phyloP scores from a whole-genome alignment of 2,113 vertebrate species.

The Crotalus viridis region DNA sequence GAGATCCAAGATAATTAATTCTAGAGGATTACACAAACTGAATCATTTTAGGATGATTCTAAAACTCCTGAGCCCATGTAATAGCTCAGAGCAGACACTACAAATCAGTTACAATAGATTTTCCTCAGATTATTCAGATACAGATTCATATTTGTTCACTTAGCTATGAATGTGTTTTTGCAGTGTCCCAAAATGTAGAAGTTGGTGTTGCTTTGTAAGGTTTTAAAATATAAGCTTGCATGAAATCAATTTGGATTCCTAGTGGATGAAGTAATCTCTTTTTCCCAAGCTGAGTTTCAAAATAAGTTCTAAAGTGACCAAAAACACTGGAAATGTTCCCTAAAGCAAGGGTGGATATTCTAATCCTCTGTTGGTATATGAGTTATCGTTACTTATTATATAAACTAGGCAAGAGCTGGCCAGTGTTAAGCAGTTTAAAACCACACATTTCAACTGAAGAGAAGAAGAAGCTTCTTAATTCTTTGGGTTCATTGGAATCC shows the following conservation, averaged over 20 bases:
- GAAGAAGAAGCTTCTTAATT: not conserved
- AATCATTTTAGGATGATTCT: not conserved
- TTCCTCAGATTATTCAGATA: not conserved
- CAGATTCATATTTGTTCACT: not conserved
- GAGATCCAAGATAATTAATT: not conserved
- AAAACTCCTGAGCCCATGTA: not conserved
- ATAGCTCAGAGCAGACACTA: not conserved
- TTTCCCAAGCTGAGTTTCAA: slow-evolving; percentile 7
- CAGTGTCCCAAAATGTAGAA: not conserved
- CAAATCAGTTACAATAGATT: not conserved
- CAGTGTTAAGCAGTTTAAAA: not conserved
- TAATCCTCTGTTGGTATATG: not conserved
- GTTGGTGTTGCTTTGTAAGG: not conserved
- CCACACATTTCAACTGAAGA: not conserved
- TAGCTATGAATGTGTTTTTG: slow-evolving; percentile 6
- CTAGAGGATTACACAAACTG: not conserved
- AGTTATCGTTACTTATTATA: not conserved
- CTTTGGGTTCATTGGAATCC: not conserved
- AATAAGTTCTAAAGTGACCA: slow-evolving; percentile 13
- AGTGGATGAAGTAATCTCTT: slow-evolving; percentile 8
- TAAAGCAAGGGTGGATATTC: not conserved
- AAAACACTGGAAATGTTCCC: slow-evolving; percentile 4
- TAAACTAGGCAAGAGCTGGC: not conserved
- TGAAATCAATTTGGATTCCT: slow-evolving; percentile 26
- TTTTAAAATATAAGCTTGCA: slow-evolving; percentile 28